Evolutionary conservation across 1,140 invertebrate species (phyloP).

Genomic region (Drosophila elegans): DNA sequence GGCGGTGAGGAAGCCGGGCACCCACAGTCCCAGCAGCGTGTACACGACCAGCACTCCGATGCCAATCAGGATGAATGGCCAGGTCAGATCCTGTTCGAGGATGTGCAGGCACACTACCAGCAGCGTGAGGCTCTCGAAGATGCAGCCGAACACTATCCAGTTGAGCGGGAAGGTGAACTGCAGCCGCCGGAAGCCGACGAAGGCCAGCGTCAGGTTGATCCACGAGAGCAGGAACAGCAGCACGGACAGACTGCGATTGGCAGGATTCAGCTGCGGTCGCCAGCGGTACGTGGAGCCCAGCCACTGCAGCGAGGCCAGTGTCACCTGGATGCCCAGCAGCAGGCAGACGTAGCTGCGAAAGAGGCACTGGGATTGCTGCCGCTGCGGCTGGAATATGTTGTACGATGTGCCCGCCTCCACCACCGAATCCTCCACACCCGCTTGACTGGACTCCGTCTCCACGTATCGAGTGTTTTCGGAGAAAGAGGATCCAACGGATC

Average conservation of each 20-base stretch:
- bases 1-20: constrained; percentile 26
- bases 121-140: constrained; percentile 60
- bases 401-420: constrained; percentile 10
- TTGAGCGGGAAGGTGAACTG: constrained; percentile 49
- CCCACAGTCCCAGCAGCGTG: constrained; percentile 43
- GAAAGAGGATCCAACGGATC: not conserved
- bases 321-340: constrained; percentile 40
- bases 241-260: constrained; percentile 35
- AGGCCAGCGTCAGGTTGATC: constrained; percentile 42
- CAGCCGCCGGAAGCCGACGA: constrained; percentile 61
- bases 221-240: constrained; percentile 50
- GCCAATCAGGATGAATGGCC: constrained; percentile 25
- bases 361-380: not conserved
- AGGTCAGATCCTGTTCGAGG: constrained; percentile 41
- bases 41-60: constrained; percentile 41
- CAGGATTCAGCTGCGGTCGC: constrained; percentile 16
- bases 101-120: constrained; percentile 39
- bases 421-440: not conserved
- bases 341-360: constrained; percentile 46
- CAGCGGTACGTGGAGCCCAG: constrained; percentile 45
- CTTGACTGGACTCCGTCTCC: not conserved
- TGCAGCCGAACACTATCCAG: constrained; percentile 56
- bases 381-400: too few relatives aligned
- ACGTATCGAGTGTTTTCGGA: not conserved
- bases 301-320: constrained; percentile 48